Evolutionary conservation across 1,140 invertebrate genomes (phyloP), one percentile per base, ranked within the genome.

Genomic region (Drosophila ercepeae): DNA sequence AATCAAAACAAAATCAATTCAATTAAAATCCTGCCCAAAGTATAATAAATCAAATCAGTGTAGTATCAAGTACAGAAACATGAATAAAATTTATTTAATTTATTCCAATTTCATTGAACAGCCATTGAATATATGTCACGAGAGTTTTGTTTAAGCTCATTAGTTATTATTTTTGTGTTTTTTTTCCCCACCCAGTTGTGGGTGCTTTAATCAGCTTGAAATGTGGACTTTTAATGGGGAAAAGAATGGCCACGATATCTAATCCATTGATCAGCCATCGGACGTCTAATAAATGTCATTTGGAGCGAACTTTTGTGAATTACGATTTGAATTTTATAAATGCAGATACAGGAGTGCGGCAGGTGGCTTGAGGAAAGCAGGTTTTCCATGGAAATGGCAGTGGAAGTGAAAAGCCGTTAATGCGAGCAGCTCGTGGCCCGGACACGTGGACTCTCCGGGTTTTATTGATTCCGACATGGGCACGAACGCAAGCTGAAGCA

Each of bases 381-480:
- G 3, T 32, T 44, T 61, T 39, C 6, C 36, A 13, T 16, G 36
- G 36, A 39, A 39, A 13, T 16, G 36, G 36, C 14, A 39, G 55
- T 39, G 29, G 55, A 2, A 11, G 44, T 34, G 32, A 25, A 41
- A 45, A 64, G 53, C 52, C 36, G 36, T 14, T 39, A 39, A 39
- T 39, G 36, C 36, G 36, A 39, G 4, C 36, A 16, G 36, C 55
- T 53, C 49, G 52, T 59, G 54, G 53, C 48, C n/a, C 8, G 34
- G 49, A 72, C 55, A 72, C 69, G 68, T 72, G 68, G 49, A 50
- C 49, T 53, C 14, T 54, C 70, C 81, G 75, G 29, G 42, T 65
- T 76, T 86, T 88, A 84, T 84, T 84, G 81, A 84, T 84, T 81
- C 58, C 60, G 65, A 70, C 42, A 42, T 71, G 36, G 52, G 50